Percentiles rank a stretch among this genome's conserved stretches.
These are phyloP conservation scores for Falco cherrug DNA, from an alignment of 2,797 vertebrate genomes.

Conservation along the genomic window DNA sequence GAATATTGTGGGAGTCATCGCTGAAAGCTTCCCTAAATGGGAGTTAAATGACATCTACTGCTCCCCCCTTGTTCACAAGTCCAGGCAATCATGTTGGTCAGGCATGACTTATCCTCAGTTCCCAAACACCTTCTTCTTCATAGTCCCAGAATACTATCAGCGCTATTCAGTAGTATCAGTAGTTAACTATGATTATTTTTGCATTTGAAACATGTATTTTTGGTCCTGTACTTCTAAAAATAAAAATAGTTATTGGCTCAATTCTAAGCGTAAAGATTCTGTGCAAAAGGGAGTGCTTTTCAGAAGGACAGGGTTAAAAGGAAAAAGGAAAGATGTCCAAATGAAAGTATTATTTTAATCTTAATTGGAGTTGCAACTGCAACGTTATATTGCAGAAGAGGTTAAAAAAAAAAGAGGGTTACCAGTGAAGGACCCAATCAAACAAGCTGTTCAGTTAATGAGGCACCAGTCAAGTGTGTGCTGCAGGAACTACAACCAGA, in stretches of 20 bases:
- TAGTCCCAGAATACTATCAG: neutral
- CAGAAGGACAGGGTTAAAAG: neutral
- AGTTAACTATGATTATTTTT: neutral
- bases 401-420: neutral
- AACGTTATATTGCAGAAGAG: neutral
- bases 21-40: neutral
- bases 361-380: slow-evolving; percentile 2
- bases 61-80: neutral
- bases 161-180: neutral
- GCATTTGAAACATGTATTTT: neutral
- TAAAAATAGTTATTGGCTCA: neutral
- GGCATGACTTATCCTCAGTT: neutral
- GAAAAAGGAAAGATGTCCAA: neutral
- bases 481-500: neutral
- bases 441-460: neutral
- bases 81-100: neutral
- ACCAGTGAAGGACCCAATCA: neutral
- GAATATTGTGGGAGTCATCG: neutral
- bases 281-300: neutral
- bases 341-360: neutral
- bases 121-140: neutral
- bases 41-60: neutral
- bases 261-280: neutral
- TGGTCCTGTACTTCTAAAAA: neutral
- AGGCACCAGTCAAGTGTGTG: neutral